Percentiles rank a stretch among this genome's conserved stretches.
These are phyloP conservation scores for Machimus atricapillus DNA, from an alignment of 2,888 invertebrate genomes.

Conservation along the genomic window DNA sequence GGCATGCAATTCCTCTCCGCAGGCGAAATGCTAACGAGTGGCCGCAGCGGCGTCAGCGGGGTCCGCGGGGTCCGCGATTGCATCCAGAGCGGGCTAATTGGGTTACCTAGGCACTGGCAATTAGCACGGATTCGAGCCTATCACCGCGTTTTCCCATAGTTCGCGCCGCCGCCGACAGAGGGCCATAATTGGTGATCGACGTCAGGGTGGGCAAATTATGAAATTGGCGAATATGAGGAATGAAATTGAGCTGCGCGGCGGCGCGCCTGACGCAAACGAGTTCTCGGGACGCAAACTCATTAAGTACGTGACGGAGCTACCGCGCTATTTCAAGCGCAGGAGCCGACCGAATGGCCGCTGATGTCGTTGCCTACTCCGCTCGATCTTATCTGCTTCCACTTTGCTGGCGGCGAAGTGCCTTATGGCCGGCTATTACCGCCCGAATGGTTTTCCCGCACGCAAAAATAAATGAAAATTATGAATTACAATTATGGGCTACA, in stretches of 20 bases:
- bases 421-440: neutral
- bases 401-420: neutral
- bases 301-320: slow-evolving; percentile 31
- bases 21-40: slow-evolving; percentile 12
- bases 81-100: neutral
- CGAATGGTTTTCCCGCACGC: neutral
- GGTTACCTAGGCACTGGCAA: neutral
- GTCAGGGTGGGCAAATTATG: slow-evolving; percentile 4
- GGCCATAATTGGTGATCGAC: neutral
- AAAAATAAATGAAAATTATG: neutral
- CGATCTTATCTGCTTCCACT: neutral
- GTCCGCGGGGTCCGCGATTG: neutral
- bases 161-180: neutral
- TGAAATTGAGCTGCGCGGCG: neutral
- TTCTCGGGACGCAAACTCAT: neutral
- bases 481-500: neutral
- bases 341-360: neutral
- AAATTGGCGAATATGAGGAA: neutral
- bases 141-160: neutral
- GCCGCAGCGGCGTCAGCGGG: neutral
- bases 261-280: neutral
- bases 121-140: neutral
- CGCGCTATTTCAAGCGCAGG: neutral
- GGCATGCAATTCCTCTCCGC: slow-evolving; percentile 34
- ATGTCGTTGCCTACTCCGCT: neutral